Evolutionary conservation across 2,888 invertebrate genomes (phyloP).

Genomic region (Yponomeuta evonymella): DNA sequence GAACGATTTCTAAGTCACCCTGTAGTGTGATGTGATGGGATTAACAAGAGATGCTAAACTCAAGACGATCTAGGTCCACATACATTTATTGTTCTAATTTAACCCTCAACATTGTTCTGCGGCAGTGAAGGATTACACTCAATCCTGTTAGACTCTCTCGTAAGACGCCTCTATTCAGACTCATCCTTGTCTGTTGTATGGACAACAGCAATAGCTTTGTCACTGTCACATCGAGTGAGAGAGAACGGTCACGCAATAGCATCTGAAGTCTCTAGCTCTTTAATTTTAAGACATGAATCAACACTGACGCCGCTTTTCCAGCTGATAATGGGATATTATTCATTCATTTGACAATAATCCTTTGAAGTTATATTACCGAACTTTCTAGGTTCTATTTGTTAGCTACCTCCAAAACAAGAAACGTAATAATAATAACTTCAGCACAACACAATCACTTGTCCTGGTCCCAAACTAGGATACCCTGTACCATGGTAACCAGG

Average conservation of each 20-base stretch:
- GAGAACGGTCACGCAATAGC: neutral
- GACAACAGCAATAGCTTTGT: neutral
- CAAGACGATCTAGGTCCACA: neutral
- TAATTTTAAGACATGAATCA: neutral
- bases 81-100: neutral
- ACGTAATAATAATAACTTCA: too few relatives aligned
- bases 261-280: too few relatives aligned
- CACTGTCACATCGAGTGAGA: neutral
- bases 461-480: too few relatives aligned
- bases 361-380: neutral
- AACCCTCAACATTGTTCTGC: neutral
- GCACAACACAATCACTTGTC: too few relatives aligned
- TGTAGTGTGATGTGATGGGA: too few relatives aligned
- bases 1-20: too few relatives aligned
- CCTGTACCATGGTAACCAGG: too few relatives aligned
- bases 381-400: too few relatives aligned
- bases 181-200: neutral
- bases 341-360: neutral
- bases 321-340: neutral
- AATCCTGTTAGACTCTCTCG: neutral
- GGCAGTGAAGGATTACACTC: neutral
- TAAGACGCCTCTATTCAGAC: too few relatives aligned
- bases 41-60: neutral
- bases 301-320: neutral
- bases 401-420: too few relatives aligned